These are phyloP conservation scores for Brevipalpus yothersi DNA, from an alignment of 1,140 invertebrate species.

Conservation along the genomic window DNA sequence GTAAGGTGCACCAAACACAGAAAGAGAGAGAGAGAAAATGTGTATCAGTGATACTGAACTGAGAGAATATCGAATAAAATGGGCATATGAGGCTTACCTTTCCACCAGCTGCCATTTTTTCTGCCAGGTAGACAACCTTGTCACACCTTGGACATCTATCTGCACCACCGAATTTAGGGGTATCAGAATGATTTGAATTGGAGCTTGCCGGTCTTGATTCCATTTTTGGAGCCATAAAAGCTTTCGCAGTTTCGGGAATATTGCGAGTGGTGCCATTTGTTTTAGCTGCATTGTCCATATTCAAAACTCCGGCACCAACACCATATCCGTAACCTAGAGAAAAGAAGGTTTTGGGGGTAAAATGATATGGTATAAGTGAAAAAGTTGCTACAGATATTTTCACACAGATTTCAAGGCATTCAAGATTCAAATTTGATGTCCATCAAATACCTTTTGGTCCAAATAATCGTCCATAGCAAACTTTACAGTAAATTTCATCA, in stretches of 20 bases:
- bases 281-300: constrained; percentile 23
- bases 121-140: constrained; percentile 71
- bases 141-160: constrained; percentile 71
- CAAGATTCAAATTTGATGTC: constrained; percentile 28
- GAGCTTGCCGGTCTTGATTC: constrained; percentile 29
- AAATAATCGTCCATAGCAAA: constrained; percentile 88
- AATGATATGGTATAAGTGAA: too few relatives aligned
- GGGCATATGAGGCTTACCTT: constrained; percentile 23
- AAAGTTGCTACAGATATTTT: background rate
- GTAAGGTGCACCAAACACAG: too few relatives aligned
- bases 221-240: constrained; percentile 18
- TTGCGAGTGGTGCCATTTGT: constrained; percentile 12
- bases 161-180: constrained; percentile 52
- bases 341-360: too few relatives aligned
- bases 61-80: background rate
- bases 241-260: constrained; percentile 14
- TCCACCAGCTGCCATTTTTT: constrained; percentile 74
- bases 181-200: constrained; percentile 17
- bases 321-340: constrained; percentile 67
- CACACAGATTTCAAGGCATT: background rate
- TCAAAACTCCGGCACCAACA: constrained; percentile 77
- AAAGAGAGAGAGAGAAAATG: background rate
- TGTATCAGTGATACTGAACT: background rate
- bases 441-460: constrained; percentile 51
- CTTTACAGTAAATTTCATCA: constrained; percentile 83